Base-by-base conservation (phyloP, 37 sponge, comb jelly and placozoan species). In the Axinella damicornis region DNA sequence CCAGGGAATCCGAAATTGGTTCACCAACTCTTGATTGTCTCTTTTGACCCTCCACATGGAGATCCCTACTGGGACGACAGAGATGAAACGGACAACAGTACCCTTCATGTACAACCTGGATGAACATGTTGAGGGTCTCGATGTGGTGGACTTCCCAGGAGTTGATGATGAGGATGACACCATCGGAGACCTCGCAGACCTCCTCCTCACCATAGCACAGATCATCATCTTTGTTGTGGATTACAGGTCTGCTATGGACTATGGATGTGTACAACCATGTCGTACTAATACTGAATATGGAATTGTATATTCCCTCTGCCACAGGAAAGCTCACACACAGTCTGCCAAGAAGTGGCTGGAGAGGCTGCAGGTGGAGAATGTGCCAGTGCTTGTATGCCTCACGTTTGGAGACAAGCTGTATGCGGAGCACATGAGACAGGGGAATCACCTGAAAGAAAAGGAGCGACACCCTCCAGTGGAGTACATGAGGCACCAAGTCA, bases 121-220 rank as follows among this genome's bases (percentile, higher is more conserved):
- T 19, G 46, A 38, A 14, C 69, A 59, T 53, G 69, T 88, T 21
- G 77, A 81, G 65, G 82, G 77, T 40, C 30, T 88, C 5, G 88
- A 88, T 74, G 88, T 88, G 20, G 71, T 88, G 37, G 88, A 88
- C 70, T 88, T 88, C 35, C 88, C 88, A 36, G 88, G 88, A 63
- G 88, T 88, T 69, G 88, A 88, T 65, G 88, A 88, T 73, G 46
- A 81, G 12, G 81, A 88, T 75, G 77, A 64, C 20, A 38, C 53
- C 46, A 81, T 88, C 41, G 81, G 46, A 35, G 69, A 65, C 28
- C 77, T 80, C 20, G 81, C 82, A 21, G 57, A 80, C 33, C 34
- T 80, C 35, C 69, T 88, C 5, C 67, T 88, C 52, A 33, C 63
- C 21, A 24, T 88, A 6, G 76, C 82, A 21, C 88, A 88, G 39